These are phyloP conservation scores for Macaca fascicularis DNA, from an alignment of 2,113 vertebrate genomes.

Conservation along the genomic window T2T-MFA8v1.1 NC_088375.1:23913501-23914000, in stretches of 20 bases:
- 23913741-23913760: not conserved
- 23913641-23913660: not conserved
- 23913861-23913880: not conserved
- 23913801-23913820: not conserved
- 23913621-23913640: not conserved
- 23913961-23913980: too few species aligned
- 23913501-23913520: not conserved
- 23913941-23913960: not conserved
- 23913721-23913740: not conserved
- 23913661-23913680: too few species aligned
- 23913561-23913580: not conserved
- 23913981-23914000: not conserved
- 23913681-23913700: not conserved
- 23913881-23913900: not conserved
- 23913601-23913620: not conserved
- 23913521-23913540: not conserved
- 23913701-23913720: not conserved
- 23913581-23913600: fast-evolving
- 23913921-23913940: not conserved
- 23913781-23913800: slow-evolving; percentile 25
- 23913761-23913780: not conserved
- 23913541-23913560: fast-evolving
- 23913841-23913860: not conserved
- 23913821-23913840: not conserved
- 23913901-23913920: not conserved